These are phyloP conservation scores for Xanthorhoe designata DNA, from an alignment of 2,888 invertebrate species.

Conservation along the genomic window DNA sequence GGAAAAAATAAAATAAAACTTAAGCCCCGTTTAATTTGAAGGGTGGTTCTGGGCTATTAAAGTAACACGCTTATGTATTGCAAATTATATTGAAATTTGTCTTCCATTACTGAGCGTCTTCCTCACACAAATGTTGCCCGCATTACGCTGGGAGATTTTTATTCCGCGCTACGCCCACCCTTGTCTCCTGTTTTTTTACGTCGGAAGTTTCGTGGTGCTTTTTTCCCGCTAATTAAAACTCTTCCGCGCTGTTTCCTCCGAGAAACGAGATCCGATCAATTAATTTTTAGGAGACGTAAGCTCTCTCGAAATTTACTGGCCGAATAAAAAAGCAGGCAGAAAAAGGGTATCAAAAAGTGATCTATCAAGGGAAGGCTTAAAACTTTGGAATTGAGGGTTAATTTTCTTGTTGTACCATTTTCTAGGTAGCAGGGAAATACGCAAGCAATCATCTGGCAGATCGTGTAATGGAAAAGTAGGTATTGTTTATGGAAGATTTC, in stretches of 20 bases:
- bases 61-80: conserved; percentile 87
- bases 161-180: conserved; percentile 81
- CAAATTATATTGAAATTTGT: conserved; percentile 87
- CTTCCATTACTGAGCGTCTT: conserved; percentile 85
- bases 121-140: conserved; percentile 86
- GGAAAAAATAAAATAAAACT: conserved; percentile 85
- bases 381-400: conserved; percentile 50
- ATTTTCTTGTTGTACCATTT: conserved; percentile 52
- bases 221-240: conserved; percentile 86
- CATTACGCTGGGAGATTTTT: conserved; percentile 83
- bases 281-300: conserved; percentile 83
- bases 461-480: conserved; percentile 53
- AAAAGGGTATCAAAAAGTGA: conserved; percentile 76
- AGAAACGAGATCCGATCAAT: conserved; percentile 85
- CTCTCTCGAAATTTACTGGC: conserved; percentile 79
- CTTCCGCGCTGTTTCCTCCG: conserved; percentile 84
- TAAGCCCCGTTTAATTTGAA: conserved; percentile 86
- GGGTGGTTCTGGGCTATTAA: conserved; percentile 87
- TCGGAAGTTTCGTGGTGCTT: conserved; percentile 82
- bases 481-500: conserved; percentile 60
- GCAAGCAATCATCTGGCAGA: conserved; percentile 51
- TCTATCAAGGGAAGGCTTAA: conserved; percentile 73
- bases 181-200: conserved; percentile 83
- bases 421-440: conserved; percentile 55
- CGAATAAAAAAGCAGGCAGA: conserved; percentile 71